Conservation (phyloP, 1,140 invertebrate genomes). For the Ephestia elutella region DNA sequence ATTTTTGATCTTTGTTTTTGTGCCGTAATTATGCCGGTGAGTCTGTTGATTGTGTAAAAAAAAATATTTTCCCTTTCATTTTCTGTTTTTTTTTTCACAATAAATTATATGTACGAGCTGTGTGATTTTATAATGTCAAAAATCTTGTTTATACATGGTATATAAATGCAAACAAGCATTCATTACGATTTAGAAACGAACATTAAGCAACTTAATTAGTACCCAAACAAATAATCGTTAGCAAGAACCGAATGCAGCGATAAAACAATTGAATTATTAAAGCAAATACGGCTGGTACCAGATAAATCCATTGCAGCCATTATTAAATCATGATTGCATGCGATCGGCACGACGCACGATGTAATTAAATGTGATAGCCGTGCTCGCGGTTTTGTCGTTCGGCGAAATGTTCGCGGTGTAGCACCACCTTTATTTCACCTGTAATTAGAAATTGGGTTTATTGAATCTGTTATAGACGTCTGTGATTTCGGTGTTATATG, state of each 20-base stretch:
- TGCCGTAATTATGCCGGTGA: background rate
- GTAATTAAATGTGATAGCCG: conserved; percentile 33
- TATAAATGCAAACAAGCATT: background rate
- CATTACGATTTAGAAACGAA: background rate
- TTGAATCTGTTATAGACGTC: background rate
- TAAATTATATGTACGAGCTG: too few relatives aligned
- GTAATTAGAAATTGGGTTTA: background rate
- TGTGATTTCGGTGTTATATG: background rate
- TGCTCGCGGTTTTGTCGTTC: conserved; percentile 19
- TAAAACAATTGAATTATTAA: conserved; percentile 34
- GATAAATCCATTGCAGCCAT: conserved; percentile 43
- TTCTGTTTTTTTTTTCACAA: background rate
- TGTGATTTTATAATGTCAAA: too few relatives aligned
- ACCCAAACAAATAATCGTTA: conserved; percentile 13
- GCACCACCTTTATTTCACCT: background rate
- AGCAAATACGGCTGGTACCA: conserved; percentile 29
- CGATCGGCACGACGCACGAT: conserved; percentile 17
- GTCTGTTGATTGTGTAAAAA: too few relatives aligned
- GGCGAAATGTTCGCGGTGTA: background rate
- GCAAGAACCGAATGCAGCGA: conserved; percentile 2
- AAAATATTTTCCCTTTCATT: too few relatives aligned
- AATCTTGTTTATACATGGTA: background rate
- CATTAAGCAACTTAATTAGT: background rate
- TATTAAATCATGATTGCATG: conserved; percentile 43
- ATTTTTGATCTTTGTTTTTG: conserved; percentile 11